phyloP scores from a whole-genome alignment of 1,140 invertebrate genomes.

The Panagrolaimus sp. region DNA sequence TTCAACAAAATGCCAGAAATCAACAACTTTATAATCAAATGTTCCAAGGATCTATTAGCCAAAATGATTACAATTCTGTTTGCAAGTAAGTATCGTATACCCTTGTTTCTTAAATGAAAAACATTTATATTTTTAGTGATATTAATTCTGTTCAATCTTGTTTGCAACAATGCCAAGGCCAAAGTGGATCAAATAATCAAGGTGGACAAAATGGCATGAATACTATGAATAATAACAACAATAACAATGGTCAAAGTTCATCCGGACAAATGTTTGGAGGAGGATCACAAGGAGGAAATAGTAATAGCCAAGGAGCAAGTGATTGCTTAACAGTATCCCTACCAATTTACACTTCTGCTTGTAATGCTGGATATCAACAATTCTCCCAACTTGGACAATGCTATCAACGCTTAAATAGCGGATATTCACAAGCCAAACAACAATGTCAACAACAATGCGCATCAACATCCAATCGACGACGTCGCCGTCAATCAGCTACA shows the following conservation, averaged over 20 bases:
- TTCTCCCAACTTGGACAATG: constrained; percentile 1
- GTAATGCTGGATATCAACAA: background rate
- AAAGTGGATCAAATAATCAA: no score
- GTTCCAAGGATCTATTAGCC: background rate
- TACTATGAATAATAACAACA: no score
- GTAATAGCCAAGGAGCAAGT: no score
- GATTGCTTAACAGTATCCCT: constrained; percentile 4
- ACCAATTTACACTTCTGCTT: constrained; percentile 7
- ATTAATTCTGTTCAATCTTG: background rate
- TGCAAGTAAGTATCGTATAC: background rate
- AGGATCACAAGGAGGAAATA: no score
- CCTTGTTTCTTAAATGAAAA: background rate
- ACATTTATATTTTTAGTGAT: background rate
- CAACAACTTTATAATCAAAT: background rate
- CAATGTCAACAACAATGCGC: constrained; percentile 2
- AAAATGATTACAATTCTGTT: constrained; percentile 9
- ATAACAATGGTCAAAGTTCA: no score
- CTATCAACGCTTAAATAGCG: background rate
- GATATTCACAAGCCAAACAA: background rate
- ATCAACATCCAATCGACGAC: background rate
- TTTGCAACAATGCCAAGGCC: background rate
- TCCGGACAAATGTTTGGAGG: no score
- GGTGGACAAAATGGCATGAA: no score
- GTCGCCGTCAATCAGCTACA: background rate
- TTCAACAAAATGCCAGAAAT: background rate